These are phyloP conservation scores for Plebejus melissa DNA, from an alignment of 2,888 invertebrate genomes.

Conservation along the genomic window DNA sequence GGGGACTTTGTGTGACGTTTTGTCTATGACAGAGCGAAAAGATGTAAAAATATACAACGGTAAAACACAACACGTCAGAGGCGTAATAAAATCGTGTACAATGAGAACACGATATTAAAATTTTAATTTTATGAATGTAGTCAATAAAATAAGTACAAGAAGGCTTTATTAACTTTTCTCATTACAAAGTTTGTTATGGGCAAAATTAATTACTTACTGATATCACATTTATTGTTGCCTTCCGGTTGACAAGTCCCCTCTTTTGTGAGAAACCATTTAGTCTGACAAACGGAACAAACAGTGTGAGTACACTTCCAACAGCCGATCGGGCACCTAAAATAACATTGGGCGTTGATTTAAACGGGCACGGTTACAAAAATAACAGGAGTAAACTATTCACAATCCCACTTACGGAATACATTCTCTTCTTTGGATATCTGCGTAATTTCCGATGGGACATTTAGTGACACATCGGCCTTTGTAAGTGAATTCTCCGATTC, in stretches of 20 bases:
- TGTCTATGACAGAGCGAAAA: constrained; percentile 36
- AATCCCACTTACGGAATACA: constrained; percentile 80
- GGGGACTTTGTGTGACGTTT: constrained; percentile 39
- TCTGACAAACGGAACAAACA: constrained; percentile 85
- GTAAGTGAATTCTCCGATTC: constrained; percentile 84
- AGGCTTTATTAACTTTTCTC: background rate
- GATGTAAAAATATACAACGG: constrained; percentile 30
- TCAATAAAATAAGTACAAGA: background rate
- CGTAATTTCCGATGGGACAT: constrained; percentile 86
- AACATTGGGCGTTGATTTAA: constrained; percentile 38
- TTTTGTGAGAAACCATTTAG: constrained; percentile 86
- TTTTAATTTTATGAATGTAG: background rate
- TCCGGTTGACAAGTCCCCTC: constrained; percentile 86
- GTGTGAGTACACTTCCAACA: constrained; percentile 86
- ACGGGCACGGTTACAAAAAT: constrained; percentile 34
- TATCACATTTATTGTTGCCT: constrained; percentile 86
- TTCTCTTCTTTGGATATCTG: constrained; percentile 87
- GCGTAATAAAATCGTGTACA: background rate
- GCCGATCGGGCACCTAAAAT: constrained; percentile 84
- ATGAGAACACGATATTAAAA: background rate
- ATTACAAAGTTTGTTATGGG: constrained; percentile 6
- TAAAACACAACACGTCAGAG: constrained; percentile 20
- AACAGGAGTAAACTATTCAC: constrained; percentile 31
- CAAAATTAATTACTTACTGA: constrained; percentile 76
- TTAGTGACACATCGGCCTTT: constrained; percentile 85